These are phyloP conservation scores for Drosophila glabriapex DNA, from an alignment of 2,888 invertebrate genomes.

Conservation along the genomic window DNA sequence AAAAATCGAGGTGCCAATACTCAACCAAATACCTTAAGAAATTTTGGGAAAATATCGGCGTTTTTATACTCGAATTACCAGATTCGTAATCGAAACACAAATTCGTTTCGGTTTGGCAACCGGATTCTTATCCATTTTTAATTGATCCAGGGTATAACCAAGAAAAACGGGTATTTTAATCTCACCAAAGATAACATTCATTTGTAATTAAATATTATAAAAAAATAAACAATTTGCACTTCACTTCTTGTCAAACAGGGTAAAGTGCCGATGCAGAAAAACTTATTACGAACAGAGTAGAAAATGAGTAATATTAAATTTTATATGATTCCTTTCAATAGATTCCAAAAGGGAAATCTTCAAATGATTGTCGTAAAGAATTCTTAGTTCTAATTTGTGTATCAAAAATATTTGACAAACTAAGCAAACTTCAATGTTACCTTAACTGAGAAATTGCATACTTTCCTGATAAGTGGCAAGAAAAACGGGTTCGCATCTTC, in stretches of 20 bases:
- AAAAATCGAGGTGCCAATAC: neutral
- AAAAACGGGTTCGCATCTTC: constrained; percentile 3
- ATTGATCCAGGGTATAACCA: neutral
- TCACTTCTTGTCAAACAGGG: neutral
- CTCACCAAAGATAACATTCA: neutral
- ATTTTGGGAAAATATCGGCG: neutral
- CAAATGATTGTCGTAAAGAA: neutral
- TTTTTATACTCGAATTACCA: neutral
- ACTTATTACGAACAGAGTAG: neutral
- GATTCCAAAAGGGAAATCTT: neutral
- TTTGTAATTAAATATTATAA: neutral
- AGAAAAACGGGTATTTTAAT: neutral
- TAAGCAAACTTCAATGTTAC: neutral
- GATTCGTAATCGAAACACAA: neutral
- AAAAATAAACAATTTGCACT: neutral
- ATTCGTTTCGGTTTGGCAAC: neutral
- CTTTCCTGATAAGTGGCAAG: neutral
- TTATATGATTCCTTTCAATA: neutral
- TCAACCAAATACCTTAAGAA: neutral
- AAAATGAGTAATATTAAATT: accelerated
- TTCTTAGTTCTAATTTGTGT: neutral
- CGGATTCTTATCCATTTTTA: neutral
- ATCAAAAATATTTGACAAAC: neutral
- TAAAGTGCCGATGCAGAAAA: neutral
- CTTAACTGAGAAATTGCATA: neutral